Conservation (phyloP, 2,113 vertebrate genomes). For the Gavialis gangeticus region DNA sequence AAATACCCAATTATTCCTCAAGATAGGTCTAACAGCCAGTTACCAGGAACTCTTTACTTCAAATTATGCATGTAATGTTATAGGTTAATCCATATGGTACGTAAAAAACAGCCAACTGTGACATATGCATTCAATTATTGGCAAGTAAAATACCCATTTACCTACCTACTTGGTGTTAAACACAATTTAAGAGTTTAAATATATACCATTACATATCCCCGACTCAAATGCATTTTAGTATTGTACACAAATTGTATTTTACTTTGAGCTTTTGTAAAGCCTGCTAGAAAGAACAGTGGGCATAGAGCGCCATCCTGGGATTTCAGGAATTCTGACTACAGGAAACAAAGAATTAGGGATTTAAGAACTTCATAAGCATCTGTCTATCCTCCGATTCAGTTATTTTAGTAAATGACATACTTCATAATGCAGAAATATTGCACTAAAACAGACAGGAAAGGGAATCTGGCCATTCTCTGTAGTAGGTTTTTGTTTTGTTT, state of each 20-base stretch:
- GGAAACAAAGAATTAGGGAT: background rate
- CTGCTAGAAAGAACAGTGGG: background rate
- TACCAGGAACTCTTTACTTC: background rate
- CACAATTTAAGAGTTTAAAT: background rate
- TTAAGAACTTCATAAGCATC: background rate
- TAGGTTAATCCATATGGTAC: constrained; percentile 1
- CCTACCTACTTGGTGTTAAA: background rate
- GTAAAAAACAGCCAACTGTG: background rate
- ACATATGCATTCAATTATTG: background rate
- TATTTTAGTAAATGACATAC: background rate
- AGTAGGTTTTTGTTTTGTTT: background rate
- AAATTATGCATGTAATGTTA: background rate
- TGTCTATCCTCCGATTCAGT: background rate
- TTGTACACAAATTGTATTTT: background rate
- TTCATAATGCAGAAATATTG: background rate
- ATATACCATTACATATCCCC: background rate
- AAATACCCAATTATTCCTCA: background rate
- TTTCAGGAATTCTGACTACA: background rate
- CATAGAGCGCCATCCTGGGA: background rate
- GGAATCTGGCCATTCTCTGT: background rate
- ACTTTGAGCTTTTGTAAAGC: background rate
- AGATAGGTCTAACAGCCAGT: background rate
- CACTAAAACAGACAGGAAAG: background rate
- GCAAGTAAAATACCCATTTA: background rate
- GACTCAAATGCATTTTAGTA: background rate